Base-by-base conservation (phyloP, 2,113 vertebrate species). In the Sander vitreus region DNA sequence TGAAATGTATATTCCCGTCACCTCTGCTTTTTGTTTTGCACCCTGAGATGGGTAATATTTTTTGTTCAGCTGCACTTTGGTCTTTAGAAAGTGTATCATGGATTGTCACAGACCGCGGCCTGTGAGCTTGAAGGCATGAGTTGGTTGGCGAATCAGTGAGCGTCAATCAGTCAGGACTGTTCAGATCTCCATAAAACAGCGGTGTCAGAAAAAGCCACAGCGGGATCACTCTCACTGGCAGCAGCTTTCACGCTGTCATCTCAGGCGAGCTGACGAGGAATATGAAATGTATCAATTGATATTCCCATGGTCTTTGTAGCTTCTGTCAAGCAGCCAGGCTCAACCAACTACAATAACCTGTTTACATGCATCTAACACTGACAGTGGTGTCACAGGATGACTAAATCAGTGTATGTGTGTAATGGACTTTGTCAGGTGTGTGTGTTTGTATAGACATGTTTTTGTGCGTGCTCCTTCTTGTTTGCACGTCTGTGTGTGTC, bases 1-100 rank as follows among this genome's bases (percentile, higher is more conserved):
- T 97, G 96, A 97, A 98, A 98, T 96, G 96, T 92, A 93, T 67
- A 72, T 82, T 21, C 16, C 63, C 27, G 65, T 72, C 74, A 43
- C 59, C 53, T 79, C 39, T 86, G 45, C 77, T 73, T 45, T 19
- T 14, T 33, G 51, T 43, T 50, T 55, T 23, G 11, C 23, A n/a
- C 14, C 30, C 57, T 63, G 55, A 51, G 36, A 69, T 21, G 33
- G 60, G 45, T 69, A 12, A 39, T 47, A 50, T 73, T 50, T 59
- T 12, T 16, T 73, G 16, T 50, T 5, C 48, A 45, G 59, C 71
- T 69, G 54, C 39, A 51, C 36, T 75, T 77, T 78, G 25, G 53
- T 73, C 57, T 66, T 39, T 48, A 55, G 51, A 63, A 59, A 54
- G 43, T 64, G 68, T 85, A 80, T 81, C 73, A 55, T n/a, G 70